These are phyloP conservation scores for Variabilichromis moorii DNA, from an alignment of 2,113 vertebrate species.

Conservation along the genomic window DNA sequence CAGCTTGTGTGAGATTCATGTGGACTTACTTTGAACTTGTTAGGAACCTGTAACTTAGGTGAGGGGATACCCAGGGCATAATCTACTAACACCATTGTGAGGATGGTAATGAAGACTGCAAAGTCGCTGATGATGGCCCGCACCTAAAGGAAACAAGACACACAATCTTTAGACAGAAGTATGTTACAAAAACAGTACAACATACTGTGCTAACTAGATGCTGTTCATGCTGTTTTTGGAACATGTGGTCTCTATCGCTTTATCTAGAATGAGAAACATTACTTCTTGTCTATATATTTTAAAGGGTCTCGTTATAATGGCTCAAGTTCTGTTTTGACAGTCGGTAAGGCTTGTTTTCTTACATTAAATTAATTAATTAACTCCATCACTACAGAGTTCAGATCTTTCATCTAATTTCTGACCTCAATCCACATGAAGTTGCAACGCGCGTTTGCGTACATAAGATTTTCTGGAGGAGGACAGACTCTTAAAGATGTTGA, in stretches of 20 bases:
- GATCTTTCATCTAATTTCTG: not conserved
- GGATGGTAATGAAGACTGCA: conserved; percentile 96
- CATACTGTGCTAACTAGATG: not conserved
- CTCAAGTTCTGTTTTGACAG: not conserved
- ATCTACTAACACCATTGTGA: conserved; percentile 91
- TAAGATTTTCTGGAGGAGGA: not conserved
- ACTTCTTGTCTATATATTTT: not conserved
- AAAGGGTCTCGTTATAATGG: not conserved
- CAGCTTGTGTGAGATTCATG: not conserved
- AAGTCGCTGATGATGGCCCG: conserved; percentile 95
- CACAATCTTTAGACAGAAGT: not conserved
- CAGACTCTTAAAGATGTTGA: not conserved
- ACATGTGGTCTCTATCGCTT: not conserved
- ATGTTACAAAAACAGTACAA: not conserved
- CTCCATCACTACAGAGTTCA: not conserved
- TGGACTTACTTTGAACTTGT: conserved; percentile 88
- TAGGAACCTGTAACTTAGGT: conserved; percentile 94
- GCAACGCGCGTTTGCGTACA: not conserved
- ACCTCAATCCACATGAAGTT: not conserved
- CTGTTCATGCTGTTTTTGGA: not conserved
- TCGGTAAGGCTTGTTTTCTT: not conserved
- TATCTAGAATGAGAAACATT: not conserved
- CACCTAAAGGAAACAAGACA: conserved; percentile 69
- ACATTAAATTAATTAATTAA: not conserved
- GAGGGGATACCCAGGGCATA: conserved; percentile 92